Conservation (phyloP, 1,140 invertebrate genomes). For the Trinorchestia longiramus region DNA sequence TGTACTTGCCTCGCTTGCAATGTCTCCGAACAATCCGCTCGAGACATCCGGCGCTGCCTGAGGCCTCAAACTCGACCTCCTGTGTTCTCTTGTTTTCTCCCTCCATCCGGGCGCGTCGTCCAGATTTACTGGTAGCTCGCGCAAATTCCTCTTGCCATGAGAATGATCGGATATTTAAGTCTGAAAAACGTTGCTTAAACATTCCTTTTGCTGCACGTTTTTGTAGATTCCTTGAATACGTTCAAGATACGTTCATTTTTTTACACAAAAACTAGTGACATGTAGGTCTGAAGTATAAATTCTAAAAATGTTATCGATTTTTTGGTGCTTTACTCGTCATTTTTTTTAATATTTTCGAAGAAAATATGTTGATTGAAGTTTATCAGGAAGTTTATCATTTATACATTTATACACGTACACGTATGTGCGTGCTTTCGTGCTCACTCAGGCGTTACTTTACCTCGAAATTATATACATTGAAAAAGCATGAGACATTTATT, state of each 20-base stretch:
- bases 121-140: no score
- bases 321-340: neutral
- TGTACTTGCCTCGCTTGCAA: neutral
- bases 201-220: neutral
- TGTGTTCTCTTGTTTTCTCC: no score
- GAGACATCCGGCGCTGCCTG: neutral
- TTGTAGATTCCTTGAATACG: neutral
- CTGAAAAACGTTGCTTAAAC: neutral
- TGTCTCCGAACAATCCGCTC: neutral
- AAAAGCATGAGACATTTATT: neutral
- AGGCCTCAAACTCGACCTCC: no score
- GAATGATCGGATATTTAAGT: no score
- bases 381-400: neutral
- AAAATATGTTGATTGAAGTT: neutral
- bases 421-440: neutral
- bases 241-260: neutral
- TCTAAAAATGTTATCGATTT: neutral
- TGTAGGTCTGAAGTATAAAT: neutral
- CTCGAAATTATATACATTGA: neutral
- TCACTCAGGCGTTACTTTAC: neutral
- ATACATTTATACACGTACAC: neutral
- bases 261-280: neutral
- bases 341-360: neutral
- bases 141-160: no score
- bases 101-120: no score